phyloP scores from a whole-genome alignment of 37 sponge, comb jelly and placozoan genomes.

The Ephydatia muelleri region DNA sequence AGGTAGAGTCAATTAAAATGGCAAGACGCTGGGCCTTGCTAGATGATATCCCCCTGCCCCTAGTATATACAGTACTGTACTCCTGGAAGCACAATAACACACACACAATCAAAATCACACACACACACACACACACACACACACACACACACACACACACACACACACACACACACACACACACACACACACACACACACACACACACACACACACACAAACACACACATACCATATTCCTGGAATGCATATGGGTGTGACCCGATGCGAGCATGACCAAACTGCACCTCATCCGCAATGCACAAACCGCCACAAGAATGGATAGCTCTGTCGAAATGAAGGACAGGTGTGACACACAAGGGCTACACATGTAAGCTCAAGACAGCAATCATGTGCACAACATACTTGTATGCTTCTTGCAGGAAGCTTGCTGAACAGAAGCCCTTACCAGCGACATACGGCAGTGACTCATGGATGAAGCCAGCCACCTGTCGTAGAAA shows the following conservation, averaged over 20 bases:
- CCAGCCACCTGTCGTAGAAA: slow-evolving; percentile 11
- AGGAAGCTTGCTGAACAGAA: slow-evolving; percentile 67
- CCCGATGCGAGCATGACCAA: slow-evolving; percentile 81
- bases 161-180: neutral
- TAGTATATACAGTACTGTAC: no score
- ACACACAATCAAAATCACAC: no score
- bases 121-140: slow-evolving; percentile 25
- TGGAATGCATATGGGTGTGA: slow-evolving; percentile 78
- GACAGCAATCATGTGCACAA: neutral
- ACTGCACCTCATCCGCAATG: slow-evolving; percentile 90
- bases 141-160: slow-evolving; percentile 7
- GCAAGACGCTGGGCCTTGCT: no score
- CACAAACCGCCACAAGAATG: slow-evolving; percentile 77
- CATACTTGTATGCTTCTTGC: slow-evolving; percentile 60
- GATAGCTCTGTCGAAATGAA: slow-evolving; percentile 43
- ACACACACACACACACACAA: no score
- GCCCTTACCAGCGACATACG: slow-evolving; percentile 70
- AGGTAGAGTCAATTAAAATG: no score
- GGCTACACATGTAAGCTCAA: neutral
- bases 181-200: neutral
- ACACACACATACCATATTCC: slow-evolving; percentile 62
- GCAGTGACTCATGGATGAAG: slow-evolving; percentile 79
- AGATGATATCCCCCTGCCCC: no score
- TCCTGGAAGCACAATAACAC: no score
- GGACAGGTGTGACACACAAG: neutral